These are phyloP conservation scores for Vipera latastei DNA, from an alignment of 2,797 vertebrate genomes.

Conservation along the genomic window DNA sequence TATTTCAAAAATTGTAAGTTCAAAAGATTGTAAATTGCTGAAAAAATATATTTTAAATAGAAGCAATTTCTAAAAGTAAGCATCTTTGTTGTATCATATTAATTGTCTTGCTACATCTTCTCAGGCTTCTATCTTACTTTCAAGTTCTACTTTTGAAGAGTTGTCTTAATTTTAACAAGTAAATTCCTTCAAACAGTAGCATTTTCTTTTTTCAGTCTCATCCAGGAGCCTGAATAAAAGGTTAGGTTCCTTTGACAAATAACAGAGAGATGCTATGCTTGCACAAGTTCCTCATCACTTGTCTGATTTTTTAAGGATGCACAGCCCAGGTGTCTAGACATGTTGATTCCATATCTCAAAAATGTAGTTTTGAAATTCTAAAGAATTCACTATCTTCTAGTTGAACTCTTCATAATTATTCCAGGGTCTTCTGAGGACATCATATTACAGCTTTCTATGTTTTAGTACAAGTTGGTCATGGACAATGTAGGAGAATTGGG, in stretches of 20 bases:
- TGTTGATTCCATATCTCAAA: background rate
- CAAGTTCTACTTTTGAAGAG: no score
- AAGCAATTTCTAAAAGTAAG: no score
- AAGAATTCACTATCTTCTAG: background rate
- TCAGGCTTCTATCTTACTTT: no score
- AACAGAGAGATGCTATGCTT: background rate
- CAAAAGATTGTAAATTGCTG: no score
- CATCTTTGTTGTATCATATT: no score
- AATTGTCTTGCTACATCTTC: no score
- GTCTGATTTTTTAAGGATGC: background rate
- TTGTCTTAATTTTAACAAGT: background rate
- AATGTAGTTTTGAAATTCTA: slow-evolving; percentile 1
- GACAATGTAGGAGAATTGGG: slow-evolving; percentile 5
- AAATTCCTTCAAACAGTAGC: background rate
- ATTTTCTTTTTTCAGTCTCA: background rate
- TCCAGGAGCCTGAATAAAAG: background rate
- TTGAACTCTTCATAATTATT: background rate
- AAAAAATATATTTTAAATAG: no score
- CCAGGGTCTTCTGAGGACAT: background rate
- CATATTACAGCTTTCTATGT: background rate
- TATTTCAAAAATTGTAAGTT: no score
- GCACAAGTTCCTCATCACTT: background rate
- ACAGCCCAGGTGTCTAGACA: background rate
- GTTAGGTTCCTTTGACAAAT: background rate
- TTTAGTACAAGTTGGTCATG: background rate